Conservation (phyloP, 2,888 invertebrate genomes). For the Epirrita christyi region DNA sequence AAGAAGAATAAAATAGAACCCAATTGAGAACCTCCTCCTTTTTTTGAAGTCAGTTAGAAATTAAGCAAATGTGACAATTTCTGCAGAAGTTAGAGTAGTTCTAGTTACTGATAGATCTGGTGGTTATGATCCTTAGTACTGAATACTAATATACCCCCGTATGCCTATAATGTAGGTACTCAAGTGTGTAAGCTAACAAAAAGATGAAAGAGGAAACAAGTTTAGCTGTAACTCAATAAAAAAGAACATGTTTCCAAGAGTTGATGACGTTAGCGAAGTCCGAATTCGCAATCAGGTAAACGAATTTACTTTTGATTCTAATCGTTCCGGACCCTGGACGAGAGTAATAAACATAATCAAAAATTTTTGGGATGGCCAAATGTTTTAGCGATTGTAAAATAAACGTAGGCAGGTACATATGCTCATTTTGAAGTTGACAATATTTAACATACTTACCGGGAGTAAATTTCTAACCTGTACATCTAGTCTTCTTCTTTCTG, state of each 20-base stretch:
- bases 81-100: background rate
- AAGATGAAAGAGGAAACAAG: conserved; percentile 4
- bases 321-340: background rate
- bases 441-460: background rate
- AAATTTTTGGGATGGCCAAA: background rate
- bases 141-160: too few species aligned
- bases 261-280: conserved; percentile 27
- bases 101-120: too few species aligned
- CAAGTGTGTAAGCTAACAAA: conserved; percentile 1
- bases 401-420: too few species aligned
- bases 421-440: too few species aligned
- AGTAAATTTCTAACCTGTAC: background rate
- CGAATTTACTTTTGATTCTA: conserved; percentile 44
- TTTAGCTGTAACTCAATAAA: conserved; percentile 3
- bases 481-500: too few species aligned
- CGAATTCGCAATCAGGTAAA: conserved; percentile 64
- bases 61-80: conserved; percentile 8
- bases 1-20: too few species aligned
- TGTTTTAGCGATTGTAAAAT: background rate
- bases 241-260: background rate
- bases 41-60: too few species aligned
- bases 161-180: too few species aligned
- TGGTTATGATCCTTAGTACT: too few species aligned
- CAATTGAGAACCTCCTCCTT: too few species aligned
- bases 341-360: background rate